Evolutionary conservation across 2,888 invertebrate genomes (phyloP).

Genomic region (Phaedon cochleariae): DNA sequence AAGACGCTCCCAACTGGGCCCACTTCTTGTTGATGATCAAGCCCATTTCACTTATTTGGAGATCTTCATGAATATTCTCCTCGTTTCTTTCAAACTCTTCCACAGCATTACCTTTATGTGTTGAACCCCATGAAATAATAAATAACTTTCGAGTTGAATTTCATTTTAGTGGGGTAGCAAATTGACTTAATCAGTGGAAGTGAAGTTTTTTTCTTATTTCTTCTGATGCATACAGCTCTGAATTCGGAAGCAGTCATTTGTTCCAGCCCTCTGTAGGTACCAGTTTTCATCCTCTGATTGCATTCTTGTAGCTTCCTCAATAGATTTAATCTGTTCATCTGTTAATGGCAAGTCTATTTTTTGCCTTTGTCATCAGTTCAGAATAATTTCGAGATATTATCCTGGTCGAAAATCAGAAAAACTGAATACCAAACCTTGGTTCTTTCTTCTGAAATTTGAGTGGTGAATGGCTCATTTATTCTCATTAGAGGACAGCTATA

Average conservation of each 20-base stretch:
- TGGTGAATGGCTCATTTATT: conserved; percentile 21
- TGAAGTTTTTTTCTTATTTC: conserved; percentile 4
- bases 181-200: neutral
- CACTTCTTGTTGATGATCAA: conserved; percentile 15
- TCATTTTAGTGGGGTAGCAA: conserved; percentile 3
- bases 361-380: neutral
- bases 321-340: neutral
- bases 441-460: no score
- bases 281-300: neutral
- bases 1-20: conserved; percentile 35
- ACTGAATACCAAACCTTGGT: no score
- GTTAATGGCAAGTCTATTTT: no score
- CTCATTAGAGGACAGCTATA: conserved; percentile 6
- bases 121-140: conserved; percentile 12
- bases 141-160: conserved; percentile 6
- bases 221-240: conserved; percentile 13
- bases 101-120: conserved; percentile 9
- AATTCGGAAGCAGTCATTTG: conserved; percentile 21
- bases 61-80: conserved; percentile 18
- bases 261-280: conserved; percentile 18
- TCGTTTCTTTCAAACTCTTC: neutral
- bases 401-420: no score
- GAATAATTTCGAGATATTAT: neutral
- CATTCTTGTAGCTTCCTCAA: neutral
- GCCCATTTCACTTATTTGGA: conserved; percentile 25